Percentiles rank a stretch among this genome's conserved stretches.
These are phyloP conservation scores for Coryphaenoides rupestris DNA, from an alignment of 2,113 vertebrate genomes.

Conservation along the genomic window DNA sequence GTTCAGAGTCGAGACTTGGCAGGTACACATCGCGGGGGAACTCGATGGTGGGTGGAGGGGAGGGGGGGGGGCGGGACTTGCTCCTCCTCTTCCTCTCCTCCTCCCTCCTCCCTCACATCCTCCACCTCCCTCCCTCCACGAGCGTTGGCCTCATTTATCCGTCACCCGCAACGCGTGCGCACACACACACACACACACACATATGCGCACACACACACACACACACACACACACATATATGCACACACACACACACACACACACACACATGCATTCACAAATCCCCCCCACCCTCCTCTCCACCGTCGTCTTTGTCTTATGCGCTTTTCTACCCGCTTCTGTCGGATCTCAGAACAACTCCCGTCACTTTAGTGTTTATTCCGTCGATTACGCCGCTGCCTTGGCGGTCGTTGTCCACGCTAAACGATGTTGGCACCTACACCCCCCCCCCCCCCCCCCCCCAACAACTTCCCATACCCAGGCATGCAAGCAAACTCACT, in stretches of 20 bases:
- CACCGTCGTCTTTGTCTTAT: constrained; percentile 59
- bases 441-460: constrained; percentile 22
- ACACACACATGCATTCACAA: constrained; percentile 5
- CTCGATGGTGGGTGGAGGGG: too few relatives aligned
- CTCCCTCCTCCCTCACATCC: too few relatives aligned
- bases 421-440: constrained; percentile 13
- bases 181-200: background rate
- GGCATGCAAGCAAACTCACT: too few relatives aligned
- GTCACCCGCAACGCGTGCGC: too few relatives aligned
- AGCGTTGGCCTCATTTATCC: constrained; percentile 68
- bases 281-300: constrained; percentile 17
- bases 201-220: too few relatives aligned
- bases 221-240: too few relatives aligned
- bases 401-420: constrained; percentile 31
- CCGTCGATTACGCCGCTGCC: constrained; percentile 36
- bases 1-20: constrained; percentile 67
- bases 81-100: too few relatives aligned
- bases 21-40: constrained; percentile 69
- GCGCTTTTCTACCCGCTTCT: constrained; percentile 23
- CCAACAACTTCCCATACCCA: background rate
- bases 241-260: too few relatives aligned
- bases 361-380: constrained; percentile 53
- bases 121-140: constrained; percentile 37
- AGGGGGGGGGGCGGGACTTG: constrained; percentile 25
- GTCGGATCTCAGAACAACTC: constrained; percentile 41